Percentiles rank a stretch among this genome's conserved stretches.
Conservation (phyloP, 1,140 invertebrate genomes). For the honey bee (Apis mellifera) region Amel_HAv3.1 CM009935.2:3415501-3416000, state of each 20-base stretch:
- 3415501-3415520: conserved; percentile 44
- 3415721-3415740: no score
- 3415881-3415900: background rate
- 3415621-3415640: background rate
- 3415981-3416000: conserved; percentile 53
- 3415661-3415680: background rate
- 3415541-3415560: background rate
- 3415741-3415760: no score
- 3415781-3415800: no score
- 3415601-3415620: no score
- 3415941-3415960: background rate
- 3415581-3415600: no score
- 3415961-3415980: conserved; percentile 21
- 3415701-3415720: background rate
- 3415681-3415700: background rate
- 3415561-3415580: conserved; percentile 1
- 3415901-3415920: background rate
- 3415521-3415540: background rate
- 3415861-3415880: background rate
- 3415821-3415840: no score
- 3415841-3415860: background rate
- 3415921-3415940: background rate
- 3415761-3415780: no score
- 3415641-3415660: background rate
- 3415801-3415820: no score